phyloP scores from a whole-genome alignment of 2,888 invertebrate genomes.

The Calameuta idolon region DNA sequence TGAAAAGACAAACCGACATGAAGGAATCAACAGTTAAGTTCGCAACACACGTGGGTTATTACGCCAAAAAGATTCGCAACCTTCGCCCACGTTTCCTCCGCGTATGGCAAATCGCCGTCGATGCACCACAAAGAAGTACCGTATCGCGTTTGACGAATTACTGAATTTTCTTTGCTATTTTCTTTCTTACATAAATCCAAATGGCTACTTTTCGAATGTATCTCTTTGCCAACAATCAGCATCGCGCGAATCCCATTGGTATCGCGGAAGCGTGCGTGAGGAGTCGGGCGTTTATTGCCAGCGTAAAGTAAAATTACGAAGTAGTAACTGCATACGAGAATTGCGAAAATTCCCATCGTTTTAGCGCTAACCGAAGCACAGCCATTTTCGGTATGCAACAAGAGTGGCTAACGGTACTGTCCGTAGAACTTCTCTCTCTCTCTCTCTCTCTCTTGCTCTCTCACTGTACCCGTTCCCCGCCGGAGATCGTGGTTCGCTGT shows the following conservation, averaged over 20 bases:
- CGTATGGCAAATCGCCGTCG: not conserved
- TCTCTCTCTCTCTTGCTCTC: no score
- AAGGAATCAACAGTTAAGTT: not conserved
- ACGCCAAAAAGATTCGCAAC: not conserved
- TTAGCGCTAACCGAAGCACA: slow-evolving; percentile 53
- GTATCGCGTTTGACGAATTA: not conserved
- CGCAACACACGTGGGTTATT: not conserved
- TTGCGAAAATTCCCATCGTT: slow-evolving; percentile 58
- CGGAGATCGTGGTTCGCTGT: slow-evolving; percentile 7
- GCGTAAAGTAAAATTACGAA: slow-evolving; percentile 59
- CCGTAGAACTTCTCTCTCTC: slow-evolving; percentile 15
- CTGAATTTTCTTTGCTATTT: not conserved
- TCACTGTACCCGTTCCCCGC: not conserved
- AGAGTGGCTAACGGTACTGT: slow-evolving; percentile 38
- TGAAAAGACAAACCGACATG: not conserved
- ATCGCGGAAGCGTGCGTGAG: slow-evolving; percentile 57
- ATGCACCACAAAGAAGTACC: not conserved
- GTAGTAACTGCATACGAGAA: slow-evolving; percentile 40
- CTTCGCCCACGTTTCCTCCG: not conserved
- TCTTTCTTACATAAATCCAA: not conserved
- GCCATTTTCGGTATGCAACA: slow-evolving; percentile 55
- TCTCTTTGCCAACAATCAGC: not conserved
- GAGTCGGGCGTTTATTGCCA: slow-evolving; percentile 57
- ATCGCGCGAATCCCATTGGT: not conserved
- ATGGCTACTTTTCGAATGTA: not conserved